A percentile compares a stretch with the other conserved stretches of the same genome.
These are phyloP conservation scores for Hypotaenidia okinawae DNA, from an alignment of 2,797 vertebrate genomes.

Conservation along the genomic window DNA sequence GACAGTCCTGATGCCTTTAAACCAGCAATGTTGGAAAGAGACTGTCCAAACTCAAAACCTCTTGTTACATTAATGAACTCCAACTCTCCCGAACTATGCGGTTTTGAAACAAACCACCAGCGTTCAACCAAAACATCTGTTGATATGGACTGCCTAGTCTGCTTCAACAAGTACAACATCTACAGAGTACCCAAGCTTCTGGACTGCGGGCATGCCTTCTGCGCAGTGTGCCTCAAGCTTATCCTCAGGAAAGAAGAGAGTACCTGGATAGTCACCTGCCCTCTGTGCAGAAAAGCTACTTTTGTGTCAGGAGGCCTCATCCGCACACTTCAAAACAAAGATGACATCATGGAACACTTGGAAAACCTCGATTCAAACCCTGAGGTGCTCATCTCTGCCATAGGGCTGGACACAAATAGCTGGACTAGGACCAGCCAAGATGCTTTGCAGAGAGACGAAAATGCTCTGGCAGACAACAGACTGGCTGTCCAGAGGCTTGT, in stretches of 20 bases:
- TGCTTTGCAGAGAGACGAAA: background rate
- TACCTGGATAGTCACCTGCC: slow-evolving; percentile 75
- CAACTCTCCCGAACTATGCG: rapidly evolving
- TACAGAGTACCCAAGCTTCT: slow-evolving; percentile 74
- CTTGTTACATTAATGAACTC: rapidly evolving
- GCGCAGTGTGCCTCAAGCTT: slow-evolving; percentile 76
- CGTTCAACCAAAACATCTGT: background rate
- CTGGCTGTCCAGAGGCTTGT: slow-evolving; percentile 67
- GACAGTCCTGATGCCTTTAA: background rate
- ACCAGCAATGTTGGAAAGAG: background rate
- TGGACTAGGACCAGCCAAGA: background rate
- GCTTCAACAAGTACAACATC: slow-evolving; percentile 74
- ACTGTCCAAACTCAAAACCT: background rate
- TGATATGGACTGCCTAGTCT: slow-evolving; percentile 78
- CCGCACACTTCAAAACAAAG: slow-evolving; percentile 70
- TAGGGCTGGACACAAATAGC: background rate
- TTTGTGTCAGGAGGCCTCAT: slow-evolving; percentile 75
- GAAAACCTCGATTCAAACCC: background rate
- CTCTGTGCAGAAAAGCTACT: slow-evolving; percentile 75
- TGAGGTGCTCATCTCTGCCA: slow-evolving; percentile 20
- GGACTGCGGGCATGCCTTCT: slow-evolving; percentile 78
- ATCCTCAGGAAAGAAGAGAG: slow-evolving; percentile 60
- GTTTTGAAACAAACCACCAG: background rate
- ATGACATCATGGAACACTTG: slow-evolving; percentile 38
- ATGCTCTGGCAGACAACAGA: background rate